Evolutionary conservation across 2,113 vertebrate species (phyloP), one percentile per base, ranked within the genome.

Genomic region (Nipponia nippon): DNA sequence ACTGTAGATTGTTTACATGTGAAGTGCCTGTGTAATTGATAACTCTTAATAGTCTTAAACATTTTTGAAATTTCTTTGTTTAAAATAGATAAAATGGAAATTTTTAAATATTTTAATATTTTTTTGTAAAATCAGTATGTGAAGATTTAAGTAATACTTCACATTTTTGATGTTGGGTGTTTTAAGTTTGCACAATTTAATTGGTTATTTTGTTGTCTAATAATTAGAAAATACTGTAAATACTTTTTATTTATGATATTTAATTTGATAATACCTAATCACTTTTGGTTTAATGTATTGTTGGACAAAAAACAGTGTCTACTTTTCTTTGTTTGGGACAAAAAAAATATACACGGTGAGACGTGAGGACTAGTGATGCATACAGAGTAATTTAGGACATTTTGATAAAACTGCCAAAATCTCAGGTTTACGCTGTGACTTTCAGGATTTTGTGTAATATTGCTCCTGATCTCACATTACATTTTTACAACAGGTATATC

Each of bases 1-100:
- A 98, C 96, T 98, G 97, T 98, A 98, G 98, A 98, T 98, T 98
- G 98, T 98, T 98, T 98, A 98, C 98, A 98, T 98, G 98, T 98
- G 98, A 98, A 98, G 98, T 98, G 98, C 98, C 98, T 98, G 98
- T 98, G 98, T 98, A 97, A 98, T 94, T 98, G 98, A 98, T 97
- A 95, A 98, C 93, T 98, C 94, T 97, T 97, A 97, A 94, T 97
- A 98, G 98, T 98, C 97, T 97, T 98, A 98, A 97, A 89, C 94
- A 97, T 97, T 98, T 98, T 98, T 98, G 95, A 90, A 95, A 94
- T 97, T 98, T 96, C 95, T 98, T 98, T 97, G 95, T 97, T 97
- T 97, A 96, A 97, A 95, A 97, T 98, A 97, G 97, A 97, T 89
- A 88, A 95, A 95, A 95, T 95, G 88, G 85, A 96, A 97, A 95